A percentile compares a stretch with the other conserved stretches of the same genome.
These are phyloP conservation scores for Prenolepis imparis DNA, from an alignment of 2,888 invertebrate species.

Conservation along the genomic window DNA sequence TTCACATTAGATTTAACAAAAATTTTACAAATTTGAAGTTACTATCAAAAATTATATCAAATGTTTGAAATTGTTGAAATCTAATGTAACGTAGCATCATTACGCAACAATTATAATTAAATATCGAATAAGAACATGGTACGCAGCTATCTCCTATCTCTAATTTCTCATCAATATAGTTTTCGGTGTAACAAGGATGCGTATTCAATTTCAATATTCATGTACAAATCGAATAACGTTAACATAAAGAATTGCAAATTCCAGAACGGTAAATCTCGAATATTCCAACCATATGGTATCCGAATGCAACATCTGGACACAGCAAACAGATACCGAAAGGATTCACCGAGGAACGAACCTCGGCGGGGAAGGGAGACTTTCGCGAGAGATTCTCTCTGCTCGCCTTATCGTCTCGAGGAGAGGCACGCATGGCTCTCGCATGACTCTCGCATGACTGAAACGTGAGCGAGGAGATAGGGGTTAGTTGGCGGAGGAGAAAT, in stretches of 20 bases:
- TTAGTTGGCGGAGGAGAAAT: neutral
- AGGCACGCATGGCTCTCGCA: neutral
- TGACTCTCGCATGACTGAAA: neutral
- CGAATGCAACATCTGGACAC: neutral
- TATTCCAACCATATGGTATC: conserved; percentile 35
- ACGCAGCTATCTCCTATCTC: neutral
- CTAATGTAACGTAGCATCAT: neutral
- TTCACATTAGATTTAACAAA: neutral
- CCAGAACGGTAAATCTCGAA: no score
- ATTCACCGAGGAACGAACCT: no score
- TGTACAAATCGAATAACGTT: neutral
- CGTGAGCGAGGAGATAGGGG: neutral
- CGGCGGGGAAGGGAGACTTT: no score
- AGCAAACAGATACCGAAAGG: no score
- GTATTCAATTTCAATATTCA: neutral
- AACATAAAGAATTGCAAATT: neutral
- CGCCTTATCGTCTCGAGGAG: neutral
- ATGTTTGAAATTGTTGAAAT: neutral
- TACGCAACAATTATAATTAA: neutral
- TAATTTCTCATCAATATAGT: neutral
- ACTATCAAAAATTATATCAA: neutral
- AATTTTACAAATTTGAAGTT: no score
- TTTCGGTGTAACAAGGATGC: neutral
- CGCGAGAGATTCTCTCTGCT: no score
- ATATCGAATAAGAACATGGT: neutral